phyloP scores from a whole-genome alignment of 2,113 vertebrate species.

The Megaceryle maxima region DNA sequence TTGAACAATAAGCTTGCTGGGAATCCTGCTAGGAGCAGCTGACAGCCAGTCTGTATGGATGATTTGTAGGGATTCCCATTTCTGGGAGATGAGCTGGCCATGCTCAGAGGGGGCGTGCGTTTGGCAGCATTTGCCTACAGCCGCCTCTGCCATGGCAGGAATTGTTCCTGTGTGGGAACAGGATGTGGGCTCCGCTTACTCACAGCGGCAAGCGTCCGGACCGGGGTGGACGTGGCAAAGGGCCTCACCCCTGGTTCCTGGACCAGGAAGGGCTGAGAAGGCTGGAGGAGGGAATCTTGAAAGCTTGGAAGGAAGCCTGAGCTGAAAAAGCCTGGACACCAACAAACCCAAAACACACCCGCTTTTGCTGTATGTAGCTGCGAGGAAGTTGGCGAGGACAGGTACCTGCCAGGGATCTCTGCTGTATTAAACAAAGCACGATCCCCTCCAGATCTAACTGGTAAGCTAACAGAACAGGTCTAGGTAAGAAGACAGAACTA shows the following conservation, averaged over 20 bases:
- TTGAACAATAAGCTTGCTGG: conserved; percentile 62
- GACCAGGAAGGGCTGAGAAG: neutral
- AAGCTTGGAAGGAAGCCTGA: conserved; percentile 1
- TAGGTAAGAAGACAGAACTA: neutral
- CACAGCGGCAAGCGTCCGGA: neutral
- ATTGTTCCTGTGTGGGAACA: neutral
- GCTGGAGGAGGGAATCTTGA: neutral
- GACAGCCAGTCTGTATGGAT: neutral
- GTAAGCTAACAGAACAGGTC: neutral
- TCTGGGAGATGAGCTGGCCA: neutral
- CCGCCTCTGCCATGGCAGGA: neutral
- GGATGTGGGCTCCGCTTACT: conserved; percentile 21
- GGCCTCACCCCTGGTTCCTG: conserved; percentile 28
- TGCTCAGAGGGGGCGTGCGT: neutral
- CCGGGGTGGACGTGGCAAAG: neutral
- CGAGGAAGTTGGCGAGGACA: neutral
- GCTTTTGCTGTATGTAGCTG: neutral
- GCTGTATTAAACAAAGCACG: neutral
- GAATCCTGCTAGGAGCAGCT: conserved; percentile 18
- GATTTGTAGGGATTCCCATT: neutral
- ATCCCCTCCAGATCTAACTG: neutral
- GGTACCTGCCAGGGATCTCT: neutral
- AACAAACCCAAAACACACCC: neutral
- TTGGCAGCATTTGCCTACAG: neutral
- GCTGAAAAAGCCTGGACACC: neutral